Evolutionary conservation across 1,140 invertebrate species (phyloP), one percentile per base, ranked within the genome.

Genomic region (Pseudomyrmex flavicornis): DNA sequence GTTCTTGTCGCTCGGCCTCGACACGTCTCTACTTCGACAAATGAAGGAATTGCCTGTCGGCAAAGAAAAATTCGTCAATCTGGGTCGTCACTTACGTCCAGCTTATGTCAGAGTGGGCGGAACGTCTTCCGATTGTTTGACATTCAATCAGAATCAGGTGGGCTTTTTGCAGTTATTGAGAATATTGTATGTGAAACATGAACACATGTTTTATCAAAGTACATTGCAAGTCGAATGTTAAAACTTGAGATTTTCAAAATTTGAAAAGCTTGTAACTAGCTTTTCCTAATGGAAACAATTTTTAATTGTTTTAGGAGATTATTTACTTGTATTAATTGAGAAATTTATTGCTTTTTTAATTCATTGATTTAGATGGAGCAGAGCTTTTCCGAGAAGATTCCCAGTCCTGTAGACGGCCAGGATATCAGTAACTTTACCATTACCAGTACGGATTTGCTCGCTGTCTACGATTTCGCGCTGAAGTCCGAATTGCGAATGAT

Each of bases 31-130:
- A 50, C 80, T 94, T 10, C 91, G 94, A 59, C 72, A 90, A 56
- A 91, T 90, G 65, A 66, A 83, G 66, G 65, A 82, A 44, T 85
- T 94, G 50, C 94, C 94, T 1, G 61, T 94, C 2, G 56, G 76
- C 46, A 62, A 93, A 65, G 17, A 91, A 13, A 94, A 92, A 89
- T 94, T 97, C 82, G 86, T 94, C 22, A 94, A 95, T 84, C 91
- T 97, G 84, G 95, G 95, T 2, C 87, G 88, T 73, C 92, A 95
- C 22, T 90, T 97, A 54, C 93, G 95, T 54, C 96, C 96, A 7
- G 95, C 95, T 46, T 95, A 95, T 84, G 91, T 97, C 2, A 94
- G 96, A 76, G 89, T 97, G 20, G 96, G 96, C 50, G 96, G 96
- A 0, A 96, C 96, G 52, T 95, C 96, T 89, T 95, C 96, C 0